Percentiles rank a stretch among this genome's conserved stretches.
These are phyloP conservation scores for Serranus cabrilla DNA, from an alignment of 2,797 vertebrate species.

Conservation along the genomic window DNA sequence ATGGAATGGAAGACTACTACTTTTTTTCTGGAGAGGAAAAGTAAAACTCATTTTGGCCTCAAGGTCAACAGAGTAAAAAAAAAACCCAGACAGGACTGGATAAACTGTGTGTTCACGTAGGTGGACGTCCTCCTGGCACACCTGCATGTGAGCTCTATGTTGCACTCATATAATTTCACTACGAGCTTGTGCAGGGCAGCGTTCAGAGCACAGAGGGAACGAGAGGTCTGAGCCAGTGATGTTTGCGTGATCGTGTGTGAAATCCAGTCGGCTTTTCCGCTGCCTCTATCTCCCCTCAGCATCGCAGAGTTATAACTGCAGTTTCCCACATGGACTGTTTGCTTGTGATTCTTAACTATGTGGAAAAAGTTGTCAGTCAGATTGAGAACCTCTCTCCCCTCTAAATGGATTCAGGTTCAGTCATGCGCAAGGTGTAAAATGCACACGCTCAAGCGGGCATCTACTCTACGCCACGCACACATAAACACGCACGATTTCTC, in stretches of 20 bases:
- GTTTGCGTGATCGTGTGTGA: slow-evolving; percentile 57
- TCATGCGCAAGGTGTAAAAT: slow-evolving; percentile 59
- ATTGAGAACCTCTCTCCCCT: slow-evolving; percentile 51
- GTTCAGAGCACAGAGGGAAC: slow-evolving; percentile 14
- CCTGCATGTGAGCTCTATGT: neutral
- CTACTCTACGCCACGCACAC: slow-evolving; percentile 10
- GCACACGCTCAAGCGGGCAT: slow-evolving; percentile 45
- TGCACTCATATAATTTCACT: no score
- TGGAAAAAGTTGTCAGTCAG: slow-evolving; percentile 69
- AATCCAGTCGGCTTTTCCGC: slow-evolving; percentile 34
- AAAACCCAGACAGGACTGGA: neutral
- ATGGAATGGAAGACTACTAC: slow-evolving; percentile 33
- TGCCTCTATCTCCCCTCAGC: slow-evolving; percentile 31
- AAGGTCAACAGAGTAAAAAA: slow-evolving; percentile 6
- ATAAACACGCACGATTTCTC: slow-evolving; percentile 31
- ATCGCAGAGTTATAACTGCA: slow-evolving; percentile 37
- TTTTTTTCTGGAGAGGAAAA: neutral
- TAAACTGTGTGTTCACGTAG: neutral
- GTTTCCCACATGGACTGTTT: slow-evolving; percentile 44
- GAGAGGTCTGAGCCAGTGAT: slow-evolving; percentile 28
- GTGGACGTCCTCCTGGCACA: neutral
- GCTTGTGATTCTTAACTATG: slow-evolving; percentile 62
- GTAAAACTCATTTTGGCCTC: neutral
- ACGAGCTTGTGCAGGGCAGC: neutral
- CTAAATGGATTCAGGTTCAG: slow-evolving; percentile 59